Evolutionary conservation across 2,113 vertebrate genomes (phyloP), one percentile per base, ranked within the genome.

Genomic region (Brachypteracias leptosomus): DNA sequence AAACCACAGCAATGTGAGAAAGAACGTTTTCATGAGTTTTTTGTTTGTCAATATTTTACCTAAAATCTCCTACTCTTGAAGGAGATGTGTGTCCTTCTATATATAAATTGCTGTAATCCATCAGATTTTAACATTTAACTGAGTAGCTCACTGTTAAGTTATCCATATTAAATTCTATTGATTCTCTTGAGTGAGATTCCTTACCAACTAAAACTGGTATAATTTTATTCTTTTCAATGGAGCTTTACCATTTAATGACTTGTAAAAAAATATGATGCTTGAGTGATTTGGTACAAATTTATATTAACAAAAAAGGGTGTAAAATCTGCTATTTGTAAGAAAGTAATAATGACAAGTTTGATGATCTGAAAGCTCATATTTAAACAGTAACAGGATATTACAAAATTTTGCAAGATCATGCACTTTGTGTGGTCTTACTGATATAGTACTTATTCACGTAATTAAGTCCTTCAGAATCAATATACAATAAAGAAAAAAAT

Each of bases 91-190:
- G 13, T 78, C 5, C n/a, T 70, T 86, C 46, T 58, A 3, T 36
- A 21, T 0, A 0, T 47, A 4, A 55, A 46, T 62, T 70, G 4
- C 9, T 84, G 14, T 46, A 68, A 54, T 67, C 8, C 9, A 77
- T 86, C 12, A 35, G 2, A 58, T 59, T 66, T 28, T 46, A 26
- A 51, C 9, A 18, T 63, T 63, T 55, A 38, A 36, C 16, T 44
- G 16, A 85, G n/a, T 67, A 71, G 5, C 13, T 78, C 4, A 2
- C 16, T 74, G 7, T 42, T 54, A 36, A 75, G 10, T 18, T 31
- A 58, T 5, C 14, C 18, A 6, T 59, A 46, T 22, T 66, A 73
- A 66, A 74, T 67, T 62, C 21, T 51, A 26, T 55, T 71, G 6
- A 67, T 78, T 73, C 25, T 49, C 31, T 46, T 55, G 5, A 57